Percentiles rank a stretch among this genome's conserved stretches.
These are phyloP conservation scores for Telenomus remus DNA, from an alignment of 1,140 invertebrate genomes.

Conservation along the genomic window DNA sequence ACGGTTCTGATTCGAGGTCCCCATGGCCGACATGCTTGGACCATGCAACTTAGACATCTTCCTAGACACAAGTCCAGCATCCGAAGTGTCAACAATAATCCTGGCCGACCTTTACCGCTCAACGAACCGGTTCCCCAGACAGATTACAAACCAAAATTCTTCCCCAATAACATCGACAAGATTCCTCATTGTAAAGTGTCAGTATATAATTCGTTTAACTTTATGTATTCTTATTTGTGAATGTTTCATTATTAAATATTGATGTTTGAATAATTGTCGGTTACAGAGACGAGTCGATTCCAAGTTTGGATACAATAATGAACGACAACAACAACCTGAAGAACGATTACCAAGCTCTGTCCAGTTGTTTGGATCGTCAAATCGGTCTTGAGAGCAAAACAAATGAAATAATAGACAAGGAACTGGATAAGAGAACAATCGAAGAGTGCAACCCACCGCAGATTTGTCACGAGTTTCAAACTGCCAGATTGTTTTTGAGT, in stretches of 20 bases:
- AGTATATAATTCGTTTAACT: too few relatives aligned
- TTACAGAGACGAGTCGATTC: constrained; percentile 87
- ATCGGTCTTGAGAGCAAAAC: constrained; percentile 76
- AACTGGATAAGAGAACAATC: constrained; percentile 72
- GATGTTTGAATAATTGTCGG: background rate
- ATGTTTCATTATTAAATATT: constrained; percentile 5
- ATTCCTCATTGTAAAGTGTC: constrained; percentile 88
- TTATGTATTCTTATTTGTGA: too few relatives aligned
- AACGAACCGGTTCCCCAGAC: constrained; percentile 79
- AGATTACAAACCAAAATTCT: constrained; percentile 84
- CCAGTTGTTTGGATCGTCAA: constrained; percentile 68
- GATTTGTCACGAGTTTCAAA: constrained; percentile 93
- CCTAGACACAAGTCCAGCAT: constrained; percentile 86
- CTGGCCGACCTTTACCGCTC: constrained; percentile 86
- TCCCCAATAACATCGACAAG: constrained; percentile 88
- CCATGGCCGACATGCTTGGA: constrained; percentile 96
- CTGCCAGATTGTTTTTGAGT: constrained; percentile 92
- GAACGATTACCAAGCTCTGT: constrained; percentile 73
- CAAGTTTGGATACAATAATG: constrained; percentile 83
- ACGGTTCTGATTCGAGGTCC: constrained; percentile 90
- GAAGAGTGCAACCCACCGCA: constrained; percentile 88
- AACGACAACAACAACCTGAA: constrained; percentile 75
- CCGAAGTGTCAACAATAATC: constrained; percentile 82
- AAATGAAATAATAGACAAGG: constrained; percentile 73
- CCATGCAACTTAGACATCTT: constrained; percentile 89